Conservation (phyloP, 1,140 invertebrate genomes). For the Manduca sexta region DNA sequence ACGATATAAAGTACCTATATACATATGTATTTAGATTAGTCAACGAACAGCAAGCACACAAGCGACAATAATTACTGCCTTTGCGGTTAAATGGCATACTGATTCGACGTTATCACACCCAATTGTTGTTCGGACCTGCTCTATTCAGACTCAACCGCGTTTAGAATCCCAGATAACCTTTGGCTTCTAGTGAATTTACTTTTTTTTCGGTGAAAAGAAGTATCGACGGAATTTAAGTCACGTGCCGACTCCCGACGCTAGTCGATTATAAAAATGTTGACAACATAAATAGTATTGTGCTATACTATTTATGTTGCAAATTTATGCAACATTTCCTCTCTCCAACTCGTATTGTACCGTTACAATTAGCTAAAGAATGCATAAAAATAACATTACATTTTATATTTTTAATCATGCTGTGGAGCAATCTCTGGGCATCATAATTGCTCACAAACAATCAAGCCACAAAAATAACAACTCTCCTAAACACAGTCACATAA, state of each 20-base stretch:
- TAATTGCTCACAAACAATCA: too few relatives aligned
- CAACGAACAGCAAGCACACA: constrained; percentile 5
- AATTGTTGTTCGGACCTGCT: constrained; percentile 33
- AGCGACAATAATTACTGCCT: constrained; percentile 30
- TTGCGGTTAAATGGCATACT: constrained; percentile 31
- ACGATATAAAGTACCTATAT: too few relatives aligned
- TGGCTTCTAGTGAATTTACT: constrained; percentile 26
- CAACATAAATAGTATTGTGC: constrained; percentile 1
- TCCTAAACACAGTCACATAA: too few relatives aligned
- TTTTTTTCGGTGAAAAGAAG: constrained; percentile 31
- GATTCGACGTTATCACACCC: constrained; percentile 34
- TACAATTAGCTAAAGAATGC: too few relatives aligned
- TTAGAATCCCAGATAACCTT: constrained; percentile 42
- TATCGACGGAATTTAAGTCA: constrained; percentile 30
- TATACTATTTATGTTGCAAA: too few relatives aligned
- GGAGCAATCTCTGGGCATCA: too few relatives aligned
- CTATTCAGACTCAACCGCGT: constrained; percentile 34
- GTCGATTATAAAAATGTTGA: constrained; percentile 13
- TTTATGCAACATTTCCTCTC: too few relatives aligned
- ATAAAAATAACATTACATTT: too few relatives aligned
- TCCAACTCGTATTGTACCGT: too few relatives aligned
- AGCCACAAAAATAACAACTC: too few relatives aligned
- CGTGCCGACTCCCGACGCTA: constrained; percentile 19
- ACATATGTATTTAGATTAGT: not conserved
- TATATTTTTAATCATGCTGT: too few relatives aligned